phyloP scores from a whole-genome alignment of 2,113 vertebrate species.

The Spilogale gracilis region DNA sequence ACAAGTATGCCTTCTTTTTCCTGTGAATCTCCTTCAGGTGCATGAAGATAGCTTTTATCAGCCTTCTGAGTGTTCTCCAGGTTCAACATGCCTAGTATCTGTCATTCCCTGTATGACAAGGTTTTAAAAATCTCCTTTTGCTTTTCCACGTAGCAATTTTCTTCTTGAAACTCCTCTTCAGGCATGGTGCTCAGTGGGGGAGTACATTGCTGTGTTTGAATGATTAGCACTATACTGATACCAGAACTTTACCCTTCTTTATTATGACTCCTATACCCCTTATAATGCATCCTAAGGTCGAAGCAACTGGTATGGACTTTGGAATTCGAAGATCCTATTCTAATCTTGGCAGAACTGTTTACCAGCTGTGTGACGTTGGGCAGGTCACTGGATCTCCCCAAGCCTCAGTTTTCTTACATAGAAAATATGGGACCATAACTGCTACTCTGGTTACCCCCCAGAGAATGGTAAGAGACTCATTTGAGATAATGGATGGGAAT shows the following conservation, averaged over 20 bases:
- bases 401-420: conserved; percentile 19
- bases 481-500: conserved; percentile 45
- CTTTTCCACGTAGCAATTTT: background rate
- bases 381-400: background rate
- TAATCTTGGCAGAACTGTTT: background rate
- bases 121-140: conserved; percentile 7
- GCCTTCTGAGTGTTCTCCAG: background rate
- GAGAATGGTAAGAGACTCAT: background rate
- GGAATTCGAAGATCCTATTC: background rate
- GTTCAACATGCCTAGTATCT: conserved; percentile 1
- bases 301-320: background rate
- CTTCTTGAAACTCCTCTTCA: background rate
- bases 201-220: background rate
- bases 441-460: background rate
- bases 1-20: background rate
- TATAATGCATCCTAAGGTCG: background rate
- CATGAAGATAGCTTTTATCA: background rate
- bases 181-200: background rate
- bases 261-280: background rate
- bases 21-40: background rate
- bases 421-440: background rate
- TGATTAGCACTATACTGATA: background rate
- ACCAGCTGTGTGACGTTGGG: background rate
- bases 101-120: background rate
- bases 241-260: background rate